A percentile compares a stretch with the other conserved stretches of the same genome.
Conservation (phyloP, 2,888 invertebrate genomes). For the Cephus nigrinus region DNA sequence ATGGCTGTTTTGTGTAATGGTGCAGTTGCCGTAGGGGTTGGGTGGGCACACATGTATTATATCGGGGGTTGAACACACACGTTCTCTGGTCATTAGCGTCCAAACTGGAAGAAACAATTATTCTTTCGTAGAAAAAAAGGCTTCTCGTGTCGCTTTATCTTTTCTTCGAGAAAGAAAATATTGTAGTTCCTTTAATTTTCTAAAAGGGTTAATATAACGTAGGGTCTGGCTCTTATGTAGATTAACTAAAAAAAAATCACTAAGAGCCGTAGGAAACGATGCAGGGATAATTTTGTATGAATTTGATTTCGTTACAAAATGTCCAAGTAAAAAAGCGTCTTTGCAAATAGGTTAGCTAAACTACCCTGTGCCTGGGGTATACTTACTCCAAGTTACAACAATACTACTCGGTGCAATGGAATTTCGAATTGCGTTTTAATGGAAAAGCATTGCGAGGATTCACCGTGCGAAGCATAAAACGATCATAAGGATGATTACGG, state of each 20-base stretch:
- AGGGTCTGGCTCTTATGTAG: background rate
- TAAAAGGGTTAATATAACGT: background rate
- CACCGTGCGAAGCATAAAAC: conserved; percentile 4
- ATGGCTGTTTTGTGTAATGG: conserved; percentile 6
- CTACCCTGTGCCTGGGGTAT: background rate
- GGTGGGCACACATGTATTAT: background rate
- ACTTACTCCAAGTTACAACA: background rate
- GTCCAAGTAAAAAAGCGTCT: background rate
- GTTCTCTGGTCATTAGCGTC: conserved; percentile 36
- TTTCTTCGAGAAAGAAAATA: background rate
- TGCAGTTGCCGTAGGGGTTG: background rate
- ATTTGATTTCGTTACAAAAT: background rate
- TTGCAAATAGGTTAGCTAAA: background rate
- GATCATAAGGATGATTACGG: background rate
- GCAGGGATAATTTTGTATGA: background rate
- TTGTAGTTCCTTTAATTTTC: background rate
- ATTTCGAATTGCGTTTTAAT: background rate
- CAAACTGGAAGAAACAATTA: conserved; percentile 40
- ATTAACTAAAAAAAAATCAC: background rate
- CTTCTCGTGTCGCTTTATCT: background rate
- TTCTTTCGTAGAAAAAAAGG: too few relatives aligned
- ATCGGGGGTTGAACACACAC: conserved; percentile 1
- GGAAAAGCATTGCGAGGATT: background rate
- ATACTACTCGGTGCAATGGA: background rate
- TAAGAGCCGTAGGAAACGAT: background rate